These are phyloP conservation scores for Caenorhabditis becei DNA, from an alignment of 2,888 invertebrate genomes.

Conservation along the genomic window DNA sequence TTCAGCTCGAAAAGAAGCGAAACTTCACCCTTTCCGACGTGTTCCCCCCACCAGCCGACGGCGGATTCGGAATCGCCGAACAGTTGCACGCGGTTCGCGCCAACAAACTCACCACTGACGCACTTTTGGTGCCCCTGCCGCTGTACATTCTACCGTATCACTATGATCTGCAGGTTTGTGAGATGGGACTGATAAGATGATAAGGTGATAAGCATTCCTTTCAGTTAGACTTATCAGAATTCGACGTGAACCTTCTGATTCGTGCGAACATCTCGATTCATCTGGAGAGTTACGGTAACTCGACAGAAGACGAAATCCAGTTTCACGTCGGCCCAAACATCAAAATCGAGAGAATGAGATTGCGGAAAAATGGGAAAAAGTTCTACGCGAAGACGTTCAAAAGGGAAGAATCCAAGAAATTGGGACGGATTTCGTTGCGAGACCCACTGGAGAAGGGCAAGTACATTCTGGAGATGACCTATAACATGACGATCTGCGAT, in stretches of 20 bases:
- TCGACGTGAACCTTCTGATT: conserved; percentile 69
- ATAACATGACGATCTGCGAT: conserved; percentile 66
- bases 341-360: conserved; percentile 72
- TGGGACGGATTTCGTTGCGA: conserved; percentile 72
- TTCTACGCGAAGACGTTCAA: conserved; percentile 72
- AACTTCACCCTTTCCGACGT: conserved; percentile 66
- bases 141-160: conserved; percentile 76
- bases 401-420: conserved; percentile 74
- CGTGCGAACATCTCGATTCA: conserved; percentile 75
- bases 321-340: conserved; percentile 79
- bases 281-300: conserved; percentile 78
- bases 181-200: not conserved
- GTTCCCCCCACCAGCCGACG: conserved; percentile 54
- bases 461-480: conserved; percentile 70
- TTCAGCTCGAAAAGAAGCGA: conserved; percentile 61
- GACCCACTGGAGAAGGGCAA: conserved; percentile 63
- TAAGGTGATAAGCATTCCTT: conserved; percentile 2
- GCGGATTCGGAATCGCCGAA: conserved; percentile 45
- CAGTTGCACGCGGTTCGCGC: conserved; percentile 55
- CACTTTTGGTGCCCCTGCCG: conserved; percentile 75
- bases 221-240: conserved; percentile 77
- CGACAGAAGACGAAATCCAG: conserved; percentile 76
- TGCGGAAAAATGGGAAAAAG: conserved; percentile 67
- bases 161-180: conserved; percentile 75
- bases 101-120: conserved; percentile 56